Evolutionary conservation across 2,888 invertebrate genomes (phyloP), one percentile per base, ranked within the genome.

Genomic region (Netelia virgata): DNA sequence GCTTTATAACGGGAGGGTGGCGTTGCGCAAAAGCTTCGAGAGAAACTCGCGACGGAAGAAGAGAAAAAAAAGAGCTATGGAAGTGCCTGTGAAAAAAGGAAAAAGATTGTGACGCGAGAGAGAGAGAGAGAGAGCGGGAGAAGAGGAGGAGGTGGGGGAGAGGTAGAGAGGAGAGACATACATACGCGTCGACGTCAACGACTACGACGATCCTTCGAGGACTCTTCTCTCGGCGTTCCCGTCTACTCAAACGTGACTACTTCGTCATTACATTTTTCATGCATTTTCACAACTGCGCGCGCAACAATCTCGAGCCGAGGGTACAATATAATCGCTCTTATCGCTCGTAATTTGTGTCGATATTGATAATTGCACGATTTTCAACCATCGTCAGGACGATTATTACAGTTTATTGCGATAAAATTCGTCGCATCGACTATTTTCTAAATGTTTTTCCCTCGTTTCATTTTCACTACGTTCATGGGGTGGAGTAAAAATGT

Each of bases 241-340:
- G 43, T 74, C 74, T 75, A 36, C 75, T 63, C 63, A 63, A 64
- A 75, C 79, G 74, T 70, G 75, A 69, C 81, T 68, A 47, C 64
- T 23, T 55, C 61, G 69, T 81, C 69, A 75, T 81, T 75, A 75
- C 81, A 81, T 75, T 75, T 81, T 81, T 81, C 55, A 55, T 69
- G 41, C 16, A 1, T 28, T 68, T 50, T 68, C 16, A 2, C 47
- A 47, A 47, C 3, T n/a, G 23, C 50, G 23, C 68, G 47, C 68
- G n/a, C 20, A 53, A 69, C 53, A 69, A 28, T 69, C 50, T 69
- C 68, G 23, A 16, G 53, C n/a, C 68, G 20, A 20, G 8, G 0
- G 36, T n/a, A 18, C 47, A 66, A 47, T 66, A 18, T 47, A 3
- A 10, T 14, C 47, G 14, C 14, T 3, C 14, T 14, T 47, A 61